These are phyloP conservation scores for Corydoras sp. DNA, from an alignment of 2,113 vertebrate genomes.

Conservation along the genomic window DNA sequence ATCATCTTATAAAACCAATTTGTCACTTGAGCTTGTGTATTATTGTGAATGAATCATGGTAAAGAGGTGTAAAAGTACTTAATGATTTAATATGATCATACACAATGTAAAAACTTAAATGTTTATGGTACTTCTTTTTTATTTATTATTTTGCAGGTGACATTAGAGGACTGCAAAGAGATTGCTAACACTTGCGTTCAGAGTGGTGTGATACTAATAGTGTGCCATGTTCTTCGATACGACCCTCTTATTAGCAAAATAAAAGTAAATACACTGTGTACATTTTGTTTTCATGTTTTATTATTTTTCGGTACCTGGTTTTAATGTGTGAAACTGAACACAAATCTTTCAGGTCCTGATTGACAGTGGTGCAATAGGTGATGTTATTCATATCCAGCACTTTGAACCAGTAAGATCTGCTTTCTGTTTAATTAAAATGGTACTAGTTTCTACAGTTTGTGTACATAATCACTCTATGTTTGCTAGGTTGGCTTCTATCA, in stretches of 20 bases:
- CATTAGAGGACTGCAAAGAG: slow-evolving; percentile 65
- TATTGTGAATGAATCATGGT: no score
- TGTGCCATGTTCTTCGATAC: slow-evolving; percentile 76
- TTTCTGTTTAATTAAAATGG: not conserved
- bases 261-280: slow-evolving; percentile 56
- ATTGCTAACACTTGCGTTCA: slow-evolving; percentile 64
- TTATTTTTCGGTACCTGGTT: not conserved
- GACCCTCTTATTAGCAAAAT: slow-evolving; percentile 67
- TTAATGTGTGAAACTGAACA: not conserved
- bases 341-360: slow-evolving; percentile 61
- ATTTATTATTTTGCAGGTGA: slow-evolving; percentile 56
- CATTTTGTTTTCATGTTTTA: not conserved
- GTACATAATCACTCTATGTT: not conserved
- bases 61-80: no score
- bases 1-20: no score
- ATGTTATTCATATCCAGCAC: slow-evolving; percentile 78
- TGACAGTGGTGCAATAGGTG: slow-evolving; percentile 65
- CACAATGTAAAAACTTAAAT: not conserved
- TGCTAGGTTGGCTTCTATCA: slow-evolving; percentile 74
- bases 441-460: not conserved
- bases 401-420: slow-evolving; percentile 67
- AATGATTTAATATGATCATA: not conserved
- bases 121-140: not conserved
- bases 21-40: no score
- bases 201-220: slow-evolving; percentile 64